Percentiles rank a stretch among this genome's conserved stretches.
Evolutionary conservation across 2,888 invertebrate genomes (phyloP).

Genomic region (Meta bourneti): DNA sequence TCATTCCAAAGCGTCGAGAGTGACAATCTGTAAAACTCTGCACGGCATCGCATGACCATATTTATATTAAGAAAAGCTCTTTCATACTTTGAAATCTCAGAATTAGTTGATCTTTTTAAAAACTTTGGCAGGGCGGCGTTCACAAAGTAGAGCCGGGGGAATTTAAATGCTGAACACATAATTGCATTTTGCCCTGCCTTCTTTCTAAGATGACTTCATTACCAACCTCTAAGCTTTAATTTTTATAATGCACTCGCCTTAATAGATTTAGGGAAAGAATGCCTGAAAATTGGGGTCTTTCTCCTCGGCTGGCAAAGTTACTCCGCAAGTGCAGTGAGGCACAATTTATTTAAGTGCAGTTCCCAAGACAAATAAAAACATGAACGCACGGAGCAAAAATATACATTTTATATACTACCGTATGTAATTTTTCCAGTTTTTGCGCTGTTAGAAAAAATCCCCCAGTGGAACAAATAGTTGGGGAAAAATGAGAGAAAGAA

Average conservation of each 20-base stretch:
- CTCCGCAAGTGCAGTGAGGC: conserved; percentile 49
- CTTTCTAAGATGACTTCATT: conserved; percentile 32
- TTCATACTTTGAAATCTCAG: neutral
- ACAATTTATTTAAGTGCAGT: conserved; percentile 74
- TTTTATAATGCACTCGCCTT: conserved; percentile 54
- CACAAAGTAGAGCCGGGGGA: neutral
- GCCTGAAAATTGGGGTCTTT: conserved; percentile 5
- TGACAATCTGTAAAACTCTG: too few species aligned
- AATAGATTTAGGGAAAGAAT: conserved; percentile 44
- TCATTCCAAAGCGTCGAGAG: too few species aligned
- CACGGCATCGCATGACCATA: too few species aligned
- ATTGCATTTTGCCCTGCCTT: conserved; percentile 6
- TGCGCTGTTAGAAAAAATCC: conserved; percentile 23
- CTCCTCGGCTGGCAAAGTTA: neutral
- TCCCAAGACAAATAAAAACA: conserved; percentile 33
- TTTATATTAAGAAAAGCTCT: neutral
- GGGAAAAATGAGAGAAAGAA: conserved; percentile 19
- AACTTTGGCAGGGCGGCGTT: neutral
- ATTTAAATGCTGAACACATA: neutral
- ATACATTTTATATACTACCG: conserved; percentile 59
- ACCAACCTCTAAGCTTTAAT: conserved; percentile 26
- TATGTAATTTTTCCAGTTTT: conserved; percentile 52
- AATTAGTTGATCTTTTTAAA: neutral
- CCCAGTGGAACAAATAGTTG: conserved; percentile 28
- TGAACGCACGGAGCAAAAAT: conserved; percentile 25